These are phyloP conservation scores for Polypedilum pembai DNA, from an alignment of 1,140 invertebrate genomes.

Conservation along the genomic window DNA sequence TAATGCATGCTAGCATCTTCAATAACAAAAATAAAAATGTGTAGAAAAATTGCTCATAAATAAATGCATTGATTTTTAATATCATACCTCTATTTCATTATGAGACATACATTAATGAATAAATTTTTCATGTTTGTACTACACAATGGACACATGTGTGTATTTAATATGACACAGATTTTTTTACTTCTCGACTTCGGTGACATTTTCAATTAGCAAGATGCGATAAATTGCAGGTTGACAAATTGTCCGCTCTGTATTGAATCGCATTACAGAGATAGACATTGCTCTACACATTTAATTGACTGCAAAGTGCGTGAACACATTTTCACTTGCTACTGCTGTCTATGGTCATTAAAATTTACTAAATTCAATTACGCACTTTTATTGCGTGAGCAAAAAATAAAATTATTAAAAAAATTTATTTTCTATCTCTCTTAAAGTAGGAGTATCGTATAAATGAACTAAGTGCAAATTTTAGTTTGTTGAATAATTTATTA, in stretches of 20 bases:
- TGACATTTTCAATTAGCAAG: slow-evolving; percentile 13
- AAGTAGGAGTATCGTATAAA: too few species aligned
- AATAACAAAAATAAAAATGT: not conserved
- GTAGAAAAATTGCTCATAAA: not conserved
- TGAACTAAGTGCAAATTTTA: too few species aligned
- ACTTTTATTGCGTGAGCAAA: not conserved
- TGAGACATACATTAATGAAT: not conserved
- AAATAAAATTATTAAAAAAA: too few species aligned
- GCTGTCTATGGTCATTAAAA: not conserved
- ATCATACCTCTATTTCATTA: too few species aligned
- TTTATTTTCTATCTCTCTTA: too few species aligned
- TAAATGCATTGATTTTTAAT: not conserved
- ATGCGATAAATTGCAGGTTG: slow-evolving; percentile 2
- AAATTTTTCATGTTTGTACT: not conserved
- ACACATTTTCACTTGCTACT: not conserved
- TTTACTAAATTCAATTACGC: slow-evolving; percentile 11
- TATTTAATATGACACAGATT: not conserved
- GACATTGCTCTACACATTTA: too few species aligned
- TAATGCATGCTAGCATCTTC: not conserved
- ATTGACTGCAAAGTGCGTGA: too few species aligned
- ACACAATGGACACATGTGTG: not conserved
- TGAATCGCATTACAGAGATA: too few species aligned
- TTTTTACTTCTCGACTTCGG: not conserved
- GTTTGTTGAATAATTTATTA: too few species aligned
- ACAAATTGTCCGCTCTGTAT: not conserved